Conservation (phyloP, 64 coral and sea anemone species). For the Actinia tenebrosa region DNA sequence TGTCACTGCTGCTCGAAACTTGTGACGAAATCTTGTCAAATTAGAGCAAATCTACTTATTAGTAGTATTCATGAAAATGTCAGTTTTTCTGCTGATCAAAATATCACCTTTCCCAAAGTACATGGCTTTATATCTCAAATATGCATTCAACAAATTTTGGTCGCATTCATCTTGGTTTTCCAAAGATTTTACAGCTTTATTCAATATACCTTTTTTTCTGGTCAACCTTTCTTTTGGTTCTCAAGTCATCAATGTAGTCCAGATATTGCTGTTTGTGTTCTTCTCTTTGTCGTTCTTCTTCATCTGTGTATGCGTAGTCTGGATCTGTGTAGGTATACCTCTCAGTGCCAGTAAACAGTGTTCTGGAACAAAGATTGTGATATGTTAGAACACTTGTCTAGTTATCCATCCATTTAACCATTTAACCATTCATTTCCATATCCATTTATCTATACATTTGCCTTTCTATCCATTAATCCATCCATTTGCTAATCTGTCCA, state of each 20-base stretch:
- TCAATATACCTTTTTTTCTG: conserved; percentile 55
- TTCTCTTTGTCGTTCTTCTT: conserved; percentile 59
- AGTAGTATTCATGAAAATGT: too few species aligned
- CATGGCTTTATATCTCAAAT: too few species aligned
- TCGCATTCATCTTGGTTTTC: background rate
- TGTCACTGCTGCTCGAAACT: too few species aligned
- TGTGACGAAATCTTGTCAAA: too few species aligned
- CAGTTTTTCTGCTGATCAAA: too few species aligned
- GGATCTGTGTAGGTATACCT: conserved; percentile 94
- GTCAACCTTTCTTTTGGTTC: conserved; percentile 36
- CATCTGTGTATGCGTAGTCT: conserved; percentile 84
- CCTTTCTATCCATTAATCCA: background rate
- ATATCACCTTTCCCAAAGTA: too few species aligned
- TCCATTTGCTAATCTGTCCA: background rate
- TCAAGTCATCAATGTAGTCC: conserved; percentile 64
- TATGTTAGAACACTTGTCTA: background rate
- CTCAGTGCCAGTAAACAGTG: conserved; percentile 82
- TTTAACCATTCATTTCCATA: background rate
- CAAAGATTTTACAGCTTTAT: background rate
- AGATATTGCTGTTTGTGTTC: conserved; percentile 79
- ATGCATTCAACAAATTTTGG: too few species aligned
- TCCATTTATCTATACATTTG: background rate
- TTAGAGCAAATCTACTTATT: too few species aligned
- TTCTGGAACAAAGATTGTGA: conserved; percentile 31
- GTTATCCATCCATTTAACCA: background rate